Conservation (phyloP, 2,113 vertebrate genomes). For the Mus spicilegus region DNA sequence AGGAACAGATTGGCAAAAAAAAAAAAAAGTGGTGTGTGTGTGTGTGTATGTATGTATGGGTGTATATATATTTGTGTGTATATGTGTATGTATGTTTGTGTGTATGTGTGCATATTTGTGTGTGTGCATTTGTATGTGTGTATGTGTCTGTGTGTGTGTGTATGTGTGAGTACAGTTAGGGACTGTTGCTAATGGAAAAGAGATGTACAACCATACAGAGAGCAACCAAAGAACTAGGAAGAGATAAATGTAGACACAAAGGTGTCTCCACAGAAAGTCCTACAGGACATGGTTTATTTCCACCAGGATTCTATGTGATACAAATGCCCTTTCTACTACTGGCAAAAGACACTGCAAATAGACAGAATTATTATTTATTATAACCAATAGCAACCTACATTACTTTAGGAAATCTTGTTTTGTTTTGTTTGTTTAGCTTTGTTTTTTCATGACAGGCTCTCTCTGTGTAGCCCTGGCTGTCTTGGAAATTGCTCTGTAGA, state of each 20-base stretch:
- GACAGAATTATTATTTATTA: slow-evolving; percentile 40
- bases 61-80: no score
- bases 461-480: neutral
- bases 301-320: neutral
- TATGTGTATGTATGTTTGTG: neutral
- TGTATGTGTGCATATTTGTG: rapidly evolving
- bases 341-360: neutral
- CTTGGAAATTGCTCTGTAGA: neutral
- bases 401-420: neutral
- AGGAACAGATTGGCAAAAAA: neutral
- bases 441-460: neutral
- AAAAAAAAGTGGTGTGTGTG: no score
- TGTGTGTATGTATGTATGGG: neutral
- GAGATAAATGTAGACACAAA: neutral
- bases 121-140: neutral
- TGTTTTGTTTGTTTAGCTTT: neutral
- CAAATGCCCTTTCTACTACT: neutral
- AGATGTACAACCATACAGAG: neutral
- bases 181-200: neutral
- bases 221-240: slow-evolving; percentile 25
- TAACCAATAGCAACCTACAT: slow-evolving; percentile 1
- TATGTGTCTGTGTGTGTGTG: no score
- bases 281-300: neutral
- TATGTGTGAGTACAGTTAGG: neutral
- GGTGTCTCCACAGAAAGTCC: neutral